Conservation (phyloP, 2,113 vertebrate genomes). For the Gnathonemus echidnorhynchus region DNA sequence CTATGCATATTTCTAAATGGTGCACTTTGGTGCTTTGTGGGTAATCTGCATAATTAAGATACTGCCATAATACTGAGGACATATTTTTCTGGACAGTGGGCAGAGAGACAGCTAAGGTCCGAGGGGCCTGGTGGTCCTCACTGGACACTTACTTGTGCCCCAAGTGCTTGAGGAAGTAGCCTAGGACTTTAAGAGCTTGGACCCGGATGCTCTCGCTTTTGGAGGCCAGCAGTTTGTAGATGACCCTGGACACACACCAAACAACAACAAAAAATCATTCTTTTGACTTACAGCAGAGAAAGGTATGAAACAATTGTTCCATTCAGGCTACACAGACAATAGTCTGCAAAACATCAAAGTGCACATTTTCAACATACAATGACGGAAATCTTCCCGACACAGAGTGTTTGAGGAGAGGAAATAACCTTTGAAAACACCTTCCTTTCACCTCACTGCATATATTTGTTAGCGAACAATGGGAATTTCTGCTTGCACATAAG, state of each 20-base stretch:
- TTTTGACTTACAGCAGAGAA: neutral
- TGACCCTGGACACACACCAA: constrained; percentile 67
- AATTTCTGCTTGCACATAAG: constrained; percentile 1
- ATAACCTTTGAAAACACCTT: neutral
- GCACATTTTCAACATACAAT: neutral
- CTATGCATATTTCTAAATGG: neutral
- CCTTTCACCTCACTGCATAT: neutral
- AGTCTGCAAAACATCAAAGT: neutral
- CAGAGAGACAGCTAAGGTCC: neutral
- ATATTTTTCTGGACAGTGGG: neutral
- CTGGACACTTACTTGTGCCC: constrained; percentile 88
- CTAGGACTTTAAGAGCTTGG: constrained; percentile 94
- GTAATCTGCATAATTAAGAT: neutral
- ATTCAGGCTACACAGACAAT: neutral
- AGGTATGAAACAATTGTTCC: neutral
- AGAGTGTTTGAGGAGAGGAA: neutral
- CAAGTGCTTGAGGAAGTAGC: constrained; percentile 97
- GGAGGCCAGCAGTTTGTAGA: constrained; percentile 95
- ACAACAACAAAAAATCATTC: neutral
- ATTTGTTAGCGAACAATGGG: neutral
- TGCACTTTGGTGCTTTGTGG: neutral
- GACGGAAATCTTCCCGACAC: neutral
- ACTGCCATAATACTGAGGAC: neutral
- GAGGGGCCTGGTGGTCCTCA: neutral
- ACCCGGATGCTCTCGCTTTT: constrained; percentile 98